Evolutionary conservation across 2,888 invertebrate species (phyloP).

Genomic region (Dynastes hyllus): DNA sequence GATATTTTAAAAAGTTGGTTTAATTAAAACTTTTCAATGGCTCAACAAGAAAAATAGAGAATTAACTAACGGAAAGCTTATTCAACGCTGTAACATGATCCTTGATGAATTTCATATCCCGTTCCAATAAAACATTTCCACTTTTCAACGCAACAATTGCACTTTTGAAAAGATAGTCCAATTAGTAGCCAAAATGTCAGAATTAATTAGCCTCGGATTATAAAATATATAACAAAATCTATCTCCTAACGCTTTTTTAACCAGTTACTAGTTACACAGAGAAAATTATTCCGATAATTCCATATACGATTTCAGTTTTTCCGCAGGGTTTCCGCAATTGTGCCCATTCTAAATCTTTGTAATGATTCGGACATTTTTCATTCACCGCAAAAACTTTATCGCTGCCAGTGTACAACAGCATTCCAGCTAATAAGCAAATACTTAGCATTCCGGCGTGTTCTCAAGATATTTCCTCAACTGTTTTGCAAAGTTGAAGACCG

Average conservation of each 20-base stretch:
- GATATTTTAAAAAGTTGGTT: conserved; percentile 23
- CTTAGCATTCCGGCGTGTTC: conserved; percentile 18
- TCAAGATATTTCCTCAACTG: conserved; percentile 8
- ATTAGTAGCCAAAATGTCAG: too few species aligned
- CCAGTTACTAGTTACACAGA: too few species aligned
- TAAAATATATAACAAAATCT: too few species aligned
- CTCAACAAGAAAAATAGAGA: background rate
- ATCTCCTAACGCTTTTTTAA: too few species aligned
- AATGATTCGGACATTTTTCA: conserved; percentile 23
- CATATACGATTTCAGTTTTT: background rate
- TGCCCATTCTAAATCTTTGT: conserved; percentile 4
- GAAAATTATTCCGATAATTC: background rate
- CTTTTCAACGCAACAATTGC: background rate
- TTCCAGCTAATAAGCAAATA: conserved; percentile 21
- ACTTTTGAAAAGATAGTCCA: too few species aligned
- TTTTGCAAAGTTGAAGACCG: conserved; percentile 10
- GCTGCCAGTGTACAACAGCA: conserved; percentile 11
- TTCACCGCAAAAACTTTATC: conserved; percentile 25
- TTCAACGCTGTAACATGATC: conserved; percentile 7
- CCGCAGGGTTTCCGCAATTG: conserved; percentile 1
- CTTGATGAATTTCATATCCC: background rate
- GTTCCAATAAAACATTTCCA: background rate
- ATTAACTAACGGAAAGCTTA: conserved; percentile 9
- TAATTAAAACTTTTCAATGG: conserved; percentile 21
- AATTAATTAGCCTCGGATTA: too few species aligned